phyloP scores from a whole-genome alignment of 2,888 invertebrate species.

The Drosophila fulvimacula region DNA sequence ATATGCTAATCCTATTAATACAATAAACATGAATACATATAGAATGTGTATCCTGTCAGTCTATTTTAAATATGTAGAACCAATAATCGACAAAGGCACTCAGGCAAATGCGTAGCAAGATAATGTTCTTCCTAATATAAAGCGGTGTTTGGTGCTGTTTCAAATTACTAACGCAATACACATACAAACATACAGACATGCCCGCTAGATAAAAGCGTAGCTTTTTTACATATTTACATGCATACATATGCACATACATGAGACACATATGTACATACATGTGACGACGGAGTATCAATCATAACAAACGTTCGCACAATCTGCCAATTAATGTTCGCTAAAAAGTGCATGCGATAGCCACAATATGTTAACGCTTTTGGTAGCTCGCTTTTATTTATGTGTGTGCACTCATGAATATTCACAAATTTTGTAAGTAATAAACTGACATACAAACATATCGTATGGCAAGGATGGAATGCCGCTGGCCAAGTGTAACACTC shows the following conservation, averaged over 20 bases:
- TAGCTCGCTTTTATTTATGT: no score
- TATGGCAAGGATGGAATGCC: constrained; percentile 5
- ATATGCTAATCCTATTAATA: constrained; percentile 1
- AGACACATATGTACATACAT: neutral
- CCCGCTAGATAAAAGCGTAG: neutral
- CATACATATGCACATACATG: neutral
- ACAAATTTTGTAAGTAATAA: neutral
- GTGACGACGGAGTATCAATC: neutral
- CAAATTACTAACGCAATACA: neutral
- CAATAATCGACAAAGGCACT: constrained; percentile 2
- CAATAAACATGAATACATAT: neutral
- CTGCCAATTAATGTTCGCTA: neutral
- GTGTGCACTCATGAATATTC: neutral
- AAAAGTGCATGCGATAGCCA: neutral
- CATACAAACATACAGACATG: no score
- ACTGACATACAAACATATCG: neutral
- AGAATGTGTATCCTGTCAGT: constrained; percentile 3
- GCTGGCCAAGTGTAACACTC: neutral
- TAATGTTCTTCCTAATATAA: neutral
- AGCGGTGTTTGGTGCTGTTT: neutral
- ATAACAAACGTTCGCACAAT: constrained; percentile 6
- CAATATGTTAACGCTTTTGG: constrained; percentile 5
- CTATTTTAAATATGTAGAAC: neutral
- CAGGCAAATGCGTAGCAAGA: neutral
- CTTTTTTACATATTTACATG: neutral